These are phyloP conservation scores for Drosophila orosa DNA, from an alignment of 1,140 invertebrate species.

Conservation along the genomic window DNA sequence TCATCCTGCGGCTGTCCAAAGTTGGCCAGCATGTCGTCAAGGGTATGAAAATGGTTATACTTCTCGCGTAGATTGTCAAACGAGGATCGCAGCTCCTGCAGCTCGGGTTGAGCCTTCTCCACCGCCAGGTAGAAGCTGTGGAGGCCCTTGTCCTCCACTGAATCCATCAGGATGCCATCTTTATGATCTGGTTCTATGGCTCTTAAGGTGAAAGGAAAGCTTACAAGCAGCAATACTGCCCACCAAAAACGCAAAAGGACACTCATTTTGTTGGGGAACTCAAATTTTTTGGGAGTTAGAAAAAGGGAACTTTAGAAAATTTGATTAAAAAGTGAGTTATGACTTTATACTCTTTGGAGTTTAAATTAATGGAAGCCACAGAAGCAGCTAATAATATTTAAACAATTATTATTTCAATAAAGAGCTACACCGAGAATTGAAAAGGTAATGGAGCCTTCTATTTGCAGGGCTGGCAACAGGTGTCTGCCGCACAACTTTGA, in stretches of 20 bases:
- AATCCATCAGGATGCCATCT: not conserved
- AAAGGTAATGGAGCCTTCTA: conserved; percentile 1
- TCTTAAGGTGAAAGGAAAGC: not conserved
- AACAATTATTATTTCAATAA: not conserved
- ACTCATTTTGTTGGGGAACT: conserved; percentile 32
- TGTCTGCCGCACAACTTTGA: conserved; percentile 54
- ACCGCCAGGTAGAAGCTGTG: conserved; percentile 42
- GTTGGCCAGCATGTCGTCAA: conserved; percentile 61
- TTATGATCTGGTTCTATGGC: not conserved
- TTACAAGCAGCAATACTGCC: conserved; percentile 51
- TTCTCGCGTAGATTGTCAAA: conserved; percentile 27
- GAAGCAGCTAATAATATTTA: not conserved
- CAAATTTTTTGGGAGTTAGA: not conserved
- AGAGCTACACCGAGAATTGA: not conserved
- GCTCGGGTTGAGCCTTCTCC: conserved; percentile 41
- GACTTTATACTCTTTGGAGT: not conserved
- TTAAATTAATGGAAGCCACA: rapidly evolving
- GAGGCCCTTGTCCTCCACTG: conserved; percentile 9
- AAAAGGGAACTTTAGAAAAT: not conserved
- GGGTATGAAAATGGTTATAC: conserved; percentile 16
- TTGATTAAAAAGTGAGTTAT: not conserved
- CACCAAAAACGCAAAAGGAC: conserved; percentile 56
- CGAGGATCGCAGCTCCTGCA: conserved; percentile 39
- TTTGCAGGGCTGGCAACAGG: conserved; percentile 37
- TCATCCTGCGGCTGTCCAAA: conserved; percentile 32